A percentile compares a stretch with the other conserved stretches of the same genome.
Evolutionary conservation across 2,888 invertebrate genomes (phyloP).

Genomic region (Dimorphilus gyrociliatus): DNA sequence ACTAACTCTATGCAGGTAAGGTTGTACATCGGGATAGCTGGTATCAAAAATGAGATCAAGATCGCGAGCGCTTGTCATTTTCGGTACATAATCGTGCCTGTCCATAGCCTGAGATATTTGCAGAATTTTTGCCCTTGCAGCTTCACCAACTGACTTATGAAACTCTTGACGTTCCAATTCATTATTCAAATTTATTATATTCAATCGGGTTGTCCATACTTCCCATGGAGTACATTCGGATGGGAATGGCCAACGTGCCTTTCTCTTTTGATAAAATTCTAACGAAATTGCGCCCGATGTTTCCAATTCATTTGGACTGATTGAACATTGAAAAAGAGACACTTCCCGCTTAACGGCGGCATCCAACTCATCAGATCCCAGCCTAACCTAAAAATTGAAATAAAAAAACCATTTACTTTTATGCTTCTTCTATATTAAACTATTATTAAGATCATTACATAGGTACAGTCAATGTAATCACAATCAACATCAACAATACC

Average conservation of each 20-base stretch:
- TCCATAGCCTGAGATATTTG: constrained; percentile 90
- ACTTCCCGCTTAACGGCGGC: constrained; percentile 47
- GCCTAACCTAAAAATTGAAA: constrained; percentile 47
- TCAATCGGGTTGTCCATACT: constrained; percentile 85
- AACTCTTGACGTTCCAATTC: constrained; percentile 58
- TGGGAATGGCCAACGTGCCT: constrained; percentile 71
- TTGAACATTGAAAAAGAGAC: constrained; percentile 42
- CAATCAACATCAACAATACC: constrained; percentile 93
- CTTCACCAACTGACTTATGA: constrained; percentile 49
- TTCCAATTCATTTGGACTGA: constrained; percentile 12
- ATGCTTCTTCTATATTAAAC: neutral
- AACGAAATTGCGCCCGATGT: constrained; percentile 67
- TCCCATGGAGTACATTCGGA: constrained; percentile 93
- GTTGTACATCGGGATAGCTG: constrained; percentile 77
- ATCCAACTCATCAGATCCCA: constrained; percentile 53
- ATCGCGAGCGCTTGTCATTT: constrained; percentile 80
- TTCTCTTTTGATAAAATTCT: constrained; percentile 84
- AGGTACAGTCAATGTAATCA: constrained; percentile 92
- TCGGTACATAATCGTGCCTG: constrained; percentile 83
- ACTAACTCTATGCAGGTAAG: constrained; percentile 79
- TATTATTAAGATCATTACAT: constrained; percentile 46
- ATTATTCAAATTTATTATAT: constrained; percentile 48
- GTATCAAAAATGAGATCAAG: constrained; percentile 87
- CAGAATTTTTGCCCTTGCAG: constrained; percentile 72
- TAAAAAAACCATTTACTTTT: neutral